Evolutionary conservation across 2,888 invertebrate species (phyloP), one percentile per base, ranked within the genome.

Genomic region (Zhengitettix transpicula): DNA sequence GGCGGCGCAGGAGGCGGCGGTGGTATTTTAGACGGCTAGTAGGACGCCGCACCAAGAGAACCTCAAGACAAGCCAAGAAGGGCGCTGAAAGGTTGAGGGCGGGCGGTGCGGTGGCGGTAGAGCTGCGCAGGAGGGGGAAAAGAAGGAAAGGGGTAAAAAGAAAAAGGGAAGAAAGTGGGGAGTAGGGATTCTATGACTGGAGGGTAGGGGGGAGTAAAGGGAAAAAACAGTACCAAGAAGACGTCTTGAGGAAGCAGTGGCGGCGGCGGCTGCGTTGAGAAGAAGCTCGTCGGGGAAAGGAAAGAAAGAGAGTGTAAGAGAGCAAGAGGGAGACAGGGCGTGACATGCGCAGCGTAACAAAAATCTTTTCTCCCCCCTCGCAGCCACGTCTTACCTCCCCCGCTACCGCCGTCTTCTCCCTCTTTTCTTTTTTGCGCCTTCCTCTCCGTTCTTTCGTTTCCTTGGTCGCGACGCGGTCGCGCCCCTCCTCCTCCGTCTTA

Each of bases 41-140:
- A 62, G 51, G n/a, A 54, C 10, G 41, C 28, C 57, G 44, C 16
- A 55, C 40, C 58, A 28, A 14, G 9, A 42, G 59, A 59, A 62
- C 63, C 63, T 63, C 63, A 63, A 63, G 62, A 60, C 62, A 62
- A 62, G 62, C 62, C 62, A 58, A 62, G 63, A 61, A 62, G 59
- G 61, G 60, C 47, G 47, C 52, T 56, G 56, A 60, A 60, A 55
- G 62, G 60, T 60, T 60, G 53, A 51, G 58, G 60, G 52, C 52
- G 16, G 52, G 52, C 16, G 52, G 17, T 52, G 52, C 16, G 17
- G 52, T n/a, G 16, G 17, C 16, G 52, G 52, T 10, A 15, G 10
- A 15, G 17, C 16, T 14, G 17, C 52, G 7, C 7, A 12, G 5
- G 16, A n/a, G 52, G 52, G 11, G 56, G 40, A 15, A 52, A 56